A percentile compares a stretch with the other conserved stretches of the same genome.
These are phyloP conservation scores for Passer domesticus DNA, from an alignment of 2,113 vertebrate species.

Conservation along the genomic window DNA sequence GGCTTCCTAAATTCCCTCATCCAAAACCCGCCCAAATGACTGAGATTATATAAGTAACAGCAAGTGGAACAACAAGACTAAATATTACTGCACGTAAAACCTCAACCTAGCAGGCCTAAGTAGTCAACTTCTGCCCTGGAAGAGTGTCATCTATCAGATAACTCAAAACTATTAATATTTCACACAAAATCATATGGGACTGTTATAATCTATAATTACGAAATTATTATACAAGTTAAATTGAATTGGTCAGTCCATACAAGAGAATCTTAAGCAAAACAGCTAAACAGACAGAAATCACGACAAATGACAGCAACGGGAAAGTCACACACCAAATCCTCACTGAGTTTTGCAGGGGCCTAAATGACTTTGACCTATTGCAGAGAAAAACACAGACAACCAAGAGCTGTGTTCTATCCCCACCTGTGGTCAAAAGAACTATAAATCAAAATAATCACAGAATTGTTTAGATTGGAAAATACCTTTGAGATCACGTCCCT, in stretches of 20 bases:
- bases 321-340: neutral
- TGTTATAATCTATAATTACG: neutral
- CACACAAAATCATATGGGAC: neutral
- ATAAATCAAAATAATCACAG: neutral
- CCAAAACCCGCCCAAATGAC: neutral
- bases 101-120: neutral
- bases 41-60: neutral
- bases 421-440: neutral
- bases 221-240: neutral
- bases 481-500: neutral
- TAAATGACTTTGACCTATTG: neutral
- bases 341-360: neutral
- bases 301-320: neutral
- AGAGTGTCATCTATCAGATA: neutral
- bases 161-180: neutral
- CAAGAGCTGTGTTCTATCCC: neutral
- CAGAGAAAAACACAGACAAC: neutral
- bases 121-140: neutral
- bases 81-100: neutral
- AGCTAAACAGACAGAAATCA: neutral
- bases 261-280: neutral
- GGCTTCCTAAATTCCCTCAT: neutral
- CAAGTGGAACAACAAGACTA: neutral
- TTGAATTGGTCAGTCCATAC: fast-evolving
- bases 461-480: neutral